phyloP scores from a whole-genome alignment of 1,140 invertebrate species.

The Drosophila biarmipes region DNA sequence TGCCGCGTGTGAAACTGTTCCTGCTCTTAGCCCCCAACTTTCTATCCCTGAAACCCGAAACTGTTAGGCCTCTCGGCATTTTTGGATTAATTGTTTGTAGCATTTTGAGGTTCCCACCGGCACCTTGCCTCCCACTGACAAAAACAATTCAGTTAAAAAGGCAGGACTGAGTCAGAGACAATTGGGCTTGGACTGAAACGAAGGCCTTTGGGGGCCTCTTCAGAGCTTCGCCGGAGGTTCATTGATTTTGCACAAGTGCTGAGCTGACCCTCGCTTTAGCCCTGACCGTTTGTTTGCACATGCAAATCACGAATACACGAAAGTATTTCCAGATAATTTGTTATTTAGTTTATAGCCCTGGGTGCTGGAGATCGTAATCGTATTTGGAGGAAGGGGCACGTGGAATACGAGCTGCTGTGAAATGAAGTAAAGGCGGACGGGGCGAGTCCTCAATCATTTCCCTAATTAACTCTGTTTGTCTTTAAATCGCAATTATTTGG shows the following conservation, averaged over 20 bases:
- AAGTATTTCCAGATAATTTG: slow-evolving; percentile 28
- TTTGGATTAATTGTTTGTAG: slow-evolving; percentile 48
- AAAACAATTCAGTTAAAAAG: slow-evolving; percentile 9
- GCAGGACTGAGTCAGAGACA: slow-evolving; percentile 24
- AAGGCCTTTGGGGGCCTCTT: not conserved
- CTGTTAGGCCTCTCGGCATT: slow-evolving; percentile 35
- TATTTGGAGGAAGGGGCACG: not conserved
- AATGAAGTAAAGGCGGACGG: not conserved
- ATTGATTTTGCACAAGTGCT: slow-evolving; percentile 15
- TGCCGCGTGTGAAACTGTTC: no score
- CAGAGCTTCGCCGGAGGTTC: slow-evolving; percentile 6
- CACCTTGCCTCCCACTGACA: slow-evolving; percentile 5
- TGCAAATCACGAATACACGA: slow-evolving; percentile 13
- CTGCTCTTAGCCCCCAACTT: not conserved
- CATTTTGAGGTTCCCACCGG: slow-evolving; percentile 15
- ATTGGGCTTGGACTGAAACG: not conserved
- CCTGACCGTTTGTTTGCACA: slow-evolving; percentile 10
- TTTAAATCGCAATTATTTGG: slow-evolving; percentile 24
- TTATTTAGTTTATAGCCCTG: slow-evolving; percentile 3
- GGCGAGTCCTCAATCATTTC: slow-evolving; percentile 13
- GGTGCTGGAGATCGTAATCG: slow-evolving; percentile 1
- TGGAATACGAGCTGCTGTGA: slow-evolving; percentile 1
- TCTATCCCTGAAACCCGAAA: slow-evolving; percentile 23
- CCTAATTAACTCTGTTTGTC: slow-evolving; percentile 20
- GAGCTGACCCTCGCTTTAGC: slow-evolving; percentile 7